These are phyloP conservation scores for Numida meleagris DNA, from an alignment of 2,113 vertebrate genomes.

Conservation along the genomic window DNA sequence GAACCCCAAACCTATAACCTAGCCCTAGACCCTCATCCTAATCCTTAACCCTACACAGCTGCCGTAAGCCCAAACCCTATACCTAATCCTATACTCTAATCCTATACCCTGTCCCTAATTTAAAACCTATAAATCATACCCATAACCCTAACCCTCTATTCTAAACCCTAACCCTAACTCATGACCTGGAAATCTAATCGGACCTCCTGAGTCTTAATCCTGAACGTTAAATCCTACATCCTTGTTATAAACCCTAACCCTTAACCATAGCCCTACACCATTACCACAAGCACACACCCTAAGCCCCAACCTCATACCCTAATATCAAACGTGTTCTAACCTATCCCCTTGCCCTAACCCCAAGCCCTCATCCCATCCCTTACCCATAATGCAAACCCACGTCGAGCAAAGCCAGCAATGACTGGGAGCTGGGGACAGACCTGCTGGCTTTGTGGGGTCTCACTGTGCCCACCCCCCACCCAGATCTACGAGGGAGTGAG, in stretches of 20 bases:
- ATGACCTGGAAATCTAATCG: not conserved
- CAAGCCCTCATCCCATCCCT: not conserved
- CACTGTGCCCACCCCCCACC: not conserved
- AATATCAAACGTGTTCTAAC: no score
- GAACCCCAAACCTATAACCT: not conserved
- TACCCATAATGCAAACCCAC: fast-evolving
- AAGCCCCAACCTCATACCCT: fast-evolving
- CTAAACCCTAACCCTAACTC: not conserved
- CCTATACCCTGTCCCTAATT: not conserved
- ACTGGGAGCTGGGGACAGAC: not conserved
- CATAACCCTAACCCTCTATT: not conserved
- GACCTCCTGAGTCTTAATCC: not conserved
- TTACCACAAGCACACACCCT: not conserved
- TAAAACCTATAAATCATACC: not conserved
- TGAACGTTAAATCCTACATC: not conserved
- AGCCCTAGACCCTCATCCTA: no score
- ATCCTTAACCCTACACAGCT: not conserved
- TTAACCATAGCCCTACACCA: not conserved
- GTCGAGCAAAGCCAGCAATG: not conserved
- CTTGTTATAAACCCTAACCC: not conserved
- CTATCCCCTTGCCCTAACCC: not conserved
- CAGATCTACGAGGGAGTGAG: constrained; percentile 95
- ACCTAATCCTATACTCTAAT: not conserved
- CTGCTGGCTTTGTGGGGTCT: not conserved
- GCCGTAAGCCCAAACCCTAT: not conserved